Conservation (phyloP, 2,113 vertebrate species). For the Abramis brama region DNA sequence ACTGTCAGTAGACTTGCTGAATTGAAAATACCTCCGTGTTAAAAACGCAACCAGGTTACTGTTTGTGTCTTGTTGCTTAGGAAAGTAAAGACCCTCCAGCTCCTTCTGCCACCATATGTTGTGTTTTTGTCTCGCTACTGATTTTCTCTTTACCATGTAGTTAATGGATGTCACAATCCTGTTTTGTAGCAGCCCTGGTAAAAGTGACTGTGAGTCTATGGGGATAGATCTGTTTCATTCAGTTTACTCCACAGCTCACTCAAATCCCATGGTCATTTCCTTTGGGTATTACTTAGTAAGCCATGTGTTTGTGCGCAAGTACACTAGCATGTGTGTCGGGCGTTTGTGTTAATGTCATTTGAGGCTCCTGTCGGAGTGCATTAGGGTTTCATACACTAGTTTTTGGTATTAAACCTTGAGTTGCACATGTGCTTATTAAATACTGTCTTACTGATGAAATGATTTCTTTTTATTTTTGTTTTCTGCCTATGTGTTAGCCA, state of each 20-base stretch:
- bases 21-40: conserved; percentile 10
- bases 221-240: conserved; percentile 24
- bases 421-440: conserved; percentile 1
- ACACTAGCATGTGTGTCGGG: not conserved
- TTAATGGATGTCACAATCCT: conserved; percentile 30
- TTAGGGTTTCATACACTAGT: not conserved
- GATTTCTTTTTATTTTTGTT: not conserved
- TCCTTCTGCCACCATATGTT: not conserved
- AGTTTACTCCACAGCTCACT: conserved; percentile 11
- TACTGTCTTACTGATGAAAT: not conserved
- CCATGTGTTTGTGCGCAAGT: not conserved
- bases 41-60: conserved; percentile 17
- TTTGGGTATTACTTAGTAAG: conserved; percentile 16
- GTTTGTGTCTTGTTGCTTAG: conserved; percentile 11
- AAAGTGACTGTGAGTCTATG: conserved; percentile 1
- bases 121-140: not conserved
- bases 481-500: not conserved
- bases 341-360: conserved; percentile 16
- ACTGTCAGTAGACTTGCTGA: conserved; percentile 10
- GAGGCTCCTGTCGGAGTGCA: not conserved
- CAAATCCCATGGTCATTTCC: conserved; percentile 34
- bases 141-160: conserved; percentile 18
- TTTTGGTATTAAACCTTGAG: conserved; percentile 5
- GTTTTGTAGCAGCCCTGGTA: conserved; percentile 14
- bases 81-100: not conserved